Base-by-base conservation (phyloP, 2,113 vertebrate species). In the Neolamprologus modestus region DNA sequence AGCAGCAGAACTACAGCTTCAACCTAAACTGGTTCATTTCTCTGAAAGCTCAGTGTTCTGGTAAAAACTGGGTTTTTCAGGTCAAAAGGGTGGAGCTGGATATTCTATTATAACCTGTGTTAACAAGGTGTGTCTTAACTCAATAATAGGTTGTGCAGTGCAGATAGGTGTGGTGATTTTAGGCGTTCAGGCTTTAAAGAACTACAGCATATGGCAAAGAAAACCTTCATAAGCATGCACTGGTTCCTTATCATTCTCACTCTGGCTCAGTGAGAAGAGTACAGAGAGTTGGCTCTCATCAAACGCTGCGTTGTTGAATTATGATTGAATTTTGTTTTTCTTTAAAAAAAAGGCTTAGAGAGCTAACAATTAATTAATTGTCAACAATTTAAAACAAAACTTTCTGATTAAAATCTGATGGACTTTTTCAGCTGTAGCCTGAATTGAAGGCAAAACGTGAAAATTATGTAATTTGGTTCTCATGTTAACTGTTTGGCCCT, bases 281-380 rank as follows among this genome's bases (percentile, higher is more conserved):
- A 40, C 35, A 45, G 21, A 73, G 13, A 45, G 3, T 26, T 42
- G 42, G 14, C 40, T 47, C 24, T 12, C 42, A 31, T 50, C 4
- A 78, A 50, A 76, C 1, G 9, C 45, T 50, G 24, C 1, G 2
- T 24, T 42, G 12, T 71, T 16, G 21, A 45, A 26, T 45, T 10
- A 73, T 73, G 68, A 73, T 2, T 73, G 13, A 73, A 73, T 73
- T 45, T 26, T 6, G 3, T 45, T 73, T 0, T 71, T 71, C n/a
- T 24, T 16, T 40, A 1, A 0, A 71, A 24, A 24, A 40, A 26
- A 73, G 40, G 21, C 68, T 73, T 3, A 10, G 4, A 26, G 0
- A 45, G 40, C 68, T 42, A 10, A 10, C 2, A 5, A 73, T 73
- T 9, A 26, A 26, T 45, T 42, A 4, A 42, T 71, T 45, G 13